Conservation (phyloP, 2,797 vertebrate species). For the Siniperca undulata region DNA sequence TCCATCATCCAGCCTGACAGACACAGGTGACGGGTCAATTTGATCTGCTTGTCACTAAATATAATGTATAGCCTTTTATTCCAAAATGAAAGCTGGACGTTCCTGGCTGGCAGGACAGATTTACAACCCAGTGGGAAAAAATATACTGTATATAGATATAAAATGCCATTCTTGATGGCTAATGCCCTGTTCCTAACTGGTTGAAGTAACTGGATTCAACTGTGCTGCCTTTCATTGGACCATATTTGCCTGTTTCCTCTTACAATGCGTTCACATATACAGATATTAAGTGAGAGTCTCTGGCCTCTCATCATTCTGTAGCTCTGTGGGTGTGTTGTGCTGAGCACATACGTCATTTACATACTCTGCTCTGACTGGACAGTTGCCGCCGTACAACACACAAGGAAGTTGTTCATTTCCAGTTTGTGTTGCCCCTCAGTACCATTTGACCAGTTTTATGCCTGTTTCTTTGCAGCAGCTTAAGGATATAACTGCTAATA, state of each 20-base stretch:
- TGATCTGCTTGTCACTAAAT: constrained; percentile 36
- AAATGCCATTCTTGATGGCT: too few relatives aligned
- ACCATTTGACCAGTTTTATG: too few relatives aligned
- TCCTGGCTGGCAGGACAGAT: background rate
- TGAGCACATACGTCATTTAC: background rate
- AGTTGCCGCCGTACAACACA: too few relatives aligned
- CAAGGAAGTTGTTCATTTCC: too few relatives aligned
- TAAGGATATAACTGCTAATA: too few relatives aligned
- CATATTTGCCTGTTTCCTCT: background rate
- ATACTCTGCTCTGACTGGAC: background rate
- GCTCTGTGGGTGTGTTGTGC: background rate
- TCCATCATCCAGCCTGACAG: constrained; percentile 52
- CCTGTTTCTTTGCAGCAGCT: too few relatives aligned
- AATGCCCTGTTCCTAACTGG: background rate
- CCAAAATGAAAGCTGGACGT: background rate
- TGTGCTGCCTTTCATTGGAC: background rate
- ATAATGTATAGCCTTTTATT: constrained; percentile 19
- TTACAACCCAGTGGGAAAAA: background rate
- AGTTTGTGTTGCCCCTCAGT: too few relatives aligned
- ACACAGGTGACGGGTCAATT: constrained; percentile 18
- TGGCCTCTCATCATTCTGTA: background rate
- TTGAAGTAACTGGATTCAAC: too few relatives aligned
- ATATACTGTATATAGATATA: too few relatives aligned
- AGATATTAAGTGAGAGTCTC: background rate
- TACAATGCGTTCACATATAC: background rate